Conservation (phyloP, 2,888 invertebrate genomes). For the Hypselothyrea guttata region DNA sequence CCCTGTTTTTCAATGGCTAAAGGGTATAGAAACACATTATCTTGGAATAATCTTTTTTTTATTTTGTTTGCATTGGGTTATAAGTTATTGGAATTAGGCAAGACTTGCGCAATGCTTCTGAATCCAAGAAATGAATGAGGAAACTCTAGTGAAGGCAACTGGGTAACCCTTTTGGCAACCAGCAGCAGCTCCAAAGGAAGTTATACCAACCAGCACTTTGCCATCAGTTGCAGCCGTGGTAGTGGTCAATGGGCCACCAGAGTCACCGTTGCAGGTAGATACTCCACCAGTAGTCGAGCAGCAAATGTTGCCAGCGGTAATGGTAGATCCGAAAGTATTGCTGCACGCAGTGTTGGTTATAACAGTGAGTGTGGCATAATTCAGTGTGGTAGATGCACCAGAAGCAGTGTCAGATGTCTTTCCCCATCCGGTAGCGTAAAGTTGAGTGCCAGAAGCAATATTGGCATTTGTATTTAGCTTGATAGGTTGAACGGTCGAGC, state of each 20-base stretch:
- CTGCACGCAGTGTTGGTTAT: constrained; percentile 63
- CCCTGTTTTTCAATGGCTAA: too few species aligned
- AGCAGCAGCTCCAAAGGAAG: constrained; percentile 71
- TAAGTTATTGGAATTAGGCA: constrained; percentile 37
- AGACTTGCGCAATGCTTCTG: constrained; percentile 41
- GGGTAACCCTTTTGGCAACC: constrained; percentile 76
- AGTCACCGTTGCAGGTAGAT: constrained; percentile 79
- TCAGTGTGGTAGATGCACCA: constrained; percentile 68
- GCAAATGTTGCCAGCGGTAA: constrained; percentile 67
- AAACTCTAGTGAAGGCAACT: constrained; percentile 69
- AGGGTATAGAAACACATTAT: constrained; percentile 18
- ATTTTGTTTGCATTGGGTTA: constrained; percentile 13
- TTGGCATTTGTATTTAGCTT: not conserved
- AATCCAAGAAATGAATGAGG: constrained; percentile 72
- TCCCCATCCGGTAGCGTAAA: too few species aligned
- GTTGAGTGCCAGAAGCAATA: constrained; percentile 66
- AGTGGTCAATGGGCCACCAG: constrained; percentile 80
- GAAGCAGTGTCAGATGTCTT: too few species aligned
- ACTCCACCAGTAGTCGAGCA: constrained; percentile 38
- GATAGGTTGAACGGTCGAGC: constrained; percentile 36
- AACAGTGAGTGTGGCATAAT: constrained; percentile 49
- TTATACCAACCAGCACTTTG: constrained; percentile 66
- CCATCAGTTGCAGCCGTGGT: too few species aligned
- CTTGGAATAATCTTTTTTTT: constrained; percentile 26
- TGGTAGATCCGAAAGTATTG: too few species aligned